Conservation (phyloP, 2,113 vertebrate genomes). For the Pseudolaguvia tuberculata region DNA sequence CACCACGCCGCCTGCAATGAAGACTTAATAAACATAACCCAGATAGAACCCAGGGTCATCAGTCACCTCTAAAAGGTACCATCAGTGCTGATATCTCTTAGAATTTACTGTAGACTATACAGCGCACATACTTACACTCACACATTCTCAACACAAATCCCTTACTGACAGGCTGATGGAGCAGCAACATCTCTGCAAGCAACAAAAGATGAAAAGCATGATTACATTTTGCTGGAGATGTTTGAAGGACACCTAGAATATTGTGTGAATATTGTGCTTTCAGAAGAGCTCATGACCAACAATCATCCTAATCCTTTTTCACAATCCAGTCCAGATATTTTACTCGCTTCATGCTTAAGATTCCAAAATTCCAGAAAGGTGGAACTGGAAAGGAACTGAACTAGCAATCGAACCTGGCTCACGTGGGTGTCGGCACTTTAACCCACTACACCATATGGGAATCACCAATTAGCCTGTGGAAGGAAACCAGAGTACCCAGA, state of each 20-base stretch:
- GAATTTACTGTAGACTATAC: not conserved
- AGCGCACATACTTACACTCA: not conserved
- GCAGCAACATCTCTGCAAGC: not conserved
- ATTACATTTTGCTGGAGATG: not conserved
- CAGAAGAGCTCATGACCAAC: not conserved
- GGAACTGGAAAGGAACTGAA: too few relatives aligned
- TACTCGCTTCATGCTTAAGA: not conserved
- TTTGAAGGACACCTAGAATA: constrained; percentile 14
- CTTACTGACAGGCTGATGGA: not conserved
- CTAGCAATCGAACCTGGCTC: too few relatives aligned
- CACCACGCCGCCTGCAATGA: too few relatives aligned
- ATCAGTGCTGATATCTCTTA: not conserved
- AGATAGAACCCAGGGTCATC: not conserved
- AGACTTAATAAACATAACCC: not conserved
- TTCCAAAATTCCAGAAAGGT: not conserved
- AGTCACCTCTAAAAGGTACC: not conserved
- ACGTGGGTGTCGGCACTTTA: too few relatives aligned
- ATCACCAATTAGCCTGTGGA: too few relatives aligned
- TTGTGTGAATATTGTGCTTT: not conserved
- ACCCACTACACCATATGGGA: too few relatives aligned
- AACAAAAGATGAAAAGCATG: constrained; percentile 2
- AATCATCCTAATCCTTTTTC: not conserved
- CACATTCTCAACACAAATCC: not conserved
- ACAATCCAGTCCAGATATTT: not conserved
- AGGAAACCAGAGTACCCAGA: too few relatives aligned